phyloP scores from a whole-genome alignment of 2,113 vertebrate genomes.

The Amphilophus citrinellus region DNA sequence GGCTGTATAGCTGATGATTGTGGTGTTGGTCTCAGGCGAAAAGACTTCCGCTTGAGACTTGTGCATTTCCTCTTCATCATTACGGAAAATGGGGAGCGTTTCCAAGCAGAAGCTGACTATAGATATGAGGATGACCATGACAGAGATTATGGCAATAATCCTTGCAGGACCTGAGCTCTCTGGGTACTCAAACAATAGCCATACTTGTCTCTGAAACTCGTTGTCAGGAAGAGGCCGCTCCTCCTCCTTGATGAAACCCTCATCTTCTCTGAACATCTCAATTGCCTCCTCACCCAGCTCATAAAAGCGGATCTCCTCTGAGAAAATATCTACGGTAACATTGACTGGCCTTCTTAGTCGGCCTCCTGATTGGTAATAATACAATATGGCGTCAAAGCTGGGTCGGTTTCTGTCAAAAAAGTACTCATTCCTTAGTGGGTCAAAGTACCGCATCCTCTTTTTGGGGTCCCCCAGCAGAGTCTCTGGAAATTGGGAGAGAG shows the following conservation, averaged over 20 bases:
- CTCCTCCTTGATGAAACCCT: conserved; percentile 98
- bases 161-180: conserved; percentile 98
- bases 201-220: conserved; percentile 98
- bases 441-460: conserved; percentile 99
- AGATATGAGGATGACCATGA: conserved; percentile 99
- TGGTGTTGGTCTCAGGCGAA: conserved; percentile 89
- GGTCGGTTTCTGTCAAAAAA: conserved; percentile 98
- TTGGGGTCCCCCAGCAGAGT: conserved; percentile 98
- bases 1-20: conserved; percentile 85
- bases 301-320: conserved; percentile 98
- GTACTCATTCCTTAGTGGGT: conserved; percentile 97
- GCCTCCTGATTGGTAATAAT: conserved; percentile 98
- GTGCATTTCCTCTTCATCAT: conserved; percentile 91
- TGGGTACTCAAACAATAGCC: conserved; percentile 98
- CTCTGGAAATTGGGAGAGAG: conserved; percentile 96
- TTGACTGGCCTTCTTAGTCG: conserved; percentile 93
- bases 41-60: conserved; percentile 76
- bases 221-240: conserved; percentile 96
- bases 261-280: conserved; percentile 97
- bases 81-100: conserved; percentile 94
- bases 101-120: conserved; percentile 99
- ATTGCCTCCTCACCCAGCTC: conserved; percentile 98
- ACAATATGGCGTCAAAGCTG: conserved; percentile 98
- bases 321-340: conserved; percentile 97
- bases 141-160: conserved; percentile 99